These are phyloP conservation scores for Sarcophaga peregrina DNA, from an alignment of 1,140 invertebrate genomes.

Conservation along the genomic window DNA sequence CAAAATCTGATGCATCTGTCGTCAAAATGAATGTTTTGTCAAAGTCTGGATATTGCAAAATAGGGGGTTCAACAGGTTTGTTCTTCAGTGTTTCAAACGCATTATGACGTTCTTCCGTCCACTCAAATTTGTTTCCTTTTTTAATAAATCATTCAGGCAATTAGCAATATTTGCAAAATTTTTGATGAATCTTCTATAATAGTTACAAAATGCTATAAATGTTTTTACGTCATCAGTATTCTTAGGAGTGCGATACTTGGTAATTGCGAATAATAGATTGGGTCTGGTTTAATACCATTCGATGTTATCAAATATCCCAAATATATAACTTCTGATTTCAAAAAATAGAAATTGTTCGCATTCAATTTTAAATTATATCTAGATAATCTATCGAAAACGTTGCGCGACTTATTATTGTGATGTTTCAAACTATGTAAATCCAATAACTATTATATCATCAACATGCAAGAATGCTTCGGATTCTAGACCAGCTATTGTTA, in stretches of 20 bases:
- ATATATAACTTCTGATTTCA: conserved; percentile 47
- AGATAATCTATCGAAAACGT: conserved; percentile 49
- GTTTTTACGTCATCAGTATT: conserved; percentile 48
- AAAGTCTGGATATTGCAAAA: conserved; percentile 50
- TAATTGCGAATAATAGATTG: conserved; percentile 48
- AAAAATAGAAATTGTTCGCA: conserved; percentile 52
- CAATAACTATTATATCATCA: no score
- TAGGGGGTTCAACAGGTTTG: conserved; percentile 43
- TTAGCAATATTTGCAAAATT: conserved; percentile 51
- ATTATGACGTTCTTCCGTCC: conserved; percentile 21
- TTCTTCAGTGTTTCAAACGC: conserved; percentile 43
- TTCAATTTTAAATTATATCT: conserved; percentile 53
- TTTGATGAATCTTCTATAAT: neutral
- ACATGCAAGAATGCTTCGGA: no score
- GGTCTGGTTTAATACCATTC: conserved; percentile 29
- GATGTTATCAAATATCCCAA: conserved; percentile 47
- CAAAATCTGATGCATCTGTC: conserved; percentile 47
- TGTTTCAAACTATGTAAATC: no score
- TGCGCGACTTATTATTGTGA: no score
- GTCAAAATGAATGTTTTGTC: conserved; percentile 47
- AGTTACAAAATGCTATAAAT: conserved; percentile 41
- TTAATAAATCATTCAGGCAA: conserved; percentile 44
- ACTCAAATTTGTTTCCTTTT: conserved; percentile 41
- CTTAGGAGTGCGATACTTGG: conserved; percentile 47
- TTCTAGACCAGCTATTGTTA: no score